These are phyloP conservation scores for Leptodactylus fallax DNA, from an alignment of 2,797 vertebrate genomes.

Conservation along the genomic window DNA sequence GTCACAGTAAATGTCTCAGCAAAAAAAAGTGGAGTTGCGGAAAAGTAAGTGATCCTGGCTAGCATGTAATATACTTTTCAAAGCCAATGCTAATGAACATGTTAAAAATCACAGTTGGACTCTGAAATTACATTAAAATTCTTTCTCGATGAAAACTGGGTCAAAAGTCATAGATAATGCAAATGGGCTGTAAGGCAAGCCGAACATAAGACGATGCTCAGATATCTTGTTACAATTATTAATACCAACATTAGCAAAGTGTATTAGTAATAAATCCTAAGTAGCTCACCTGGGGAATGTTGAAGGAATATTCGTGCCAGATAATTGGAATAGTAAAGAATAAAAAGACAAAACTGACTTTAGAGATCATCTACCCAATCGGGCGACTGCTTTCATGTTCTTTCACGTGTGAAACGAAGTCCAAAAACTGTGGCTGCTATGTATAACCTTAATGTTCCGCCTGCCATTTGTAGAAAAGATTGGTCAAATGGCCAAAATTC, in stretches of 20 bases:
- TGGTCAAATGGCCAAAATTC: too few species aligned
- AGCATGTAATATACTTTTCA: conserved; percentile 23
- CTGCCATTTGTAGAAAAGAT: too few species aligned
- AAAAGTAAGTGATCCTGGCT: conserved; percentile 23
- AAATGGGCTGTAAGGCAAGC: conserved; percentile 37
- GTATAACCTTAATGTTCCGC: background rate
- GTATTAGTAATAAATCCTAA: conserved; percentile 43
- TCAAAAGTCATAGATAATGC: conserved; percentile 57
- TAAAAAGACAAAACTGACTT: conserved; percentile 6
- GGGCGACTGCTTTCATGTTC: background rate
- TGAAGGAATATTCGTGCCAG: conserved; percentile 37
- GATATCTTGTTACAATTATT: conserved; percentile 48
- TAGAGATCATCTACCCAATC: background rate
- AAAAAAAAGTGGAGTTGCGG: background rate
- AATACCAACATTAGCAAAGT: conserved; percentile 48
- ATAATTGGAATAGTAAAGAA: conserved; percentile 40
- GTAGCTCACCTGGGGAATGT: conserved; percentile 36
- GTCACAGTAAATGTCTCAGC: background rate
- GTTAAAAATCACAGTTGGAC: conserved; percentile 52
- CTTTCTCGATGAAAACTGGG: conserved; percentile 48
- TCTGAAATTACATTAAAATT: conserved; percentile 45
- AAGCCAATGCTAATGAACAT: conserved; percentile 47
- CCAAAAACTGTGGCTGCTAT: background rate
- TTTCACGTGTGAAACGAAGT: background rate
- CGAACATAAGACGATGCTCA: conserved; percentile 39